Conservation (phyloP, 2,113 vertebrate species). For the Larimichthys polyactis region DNA sequence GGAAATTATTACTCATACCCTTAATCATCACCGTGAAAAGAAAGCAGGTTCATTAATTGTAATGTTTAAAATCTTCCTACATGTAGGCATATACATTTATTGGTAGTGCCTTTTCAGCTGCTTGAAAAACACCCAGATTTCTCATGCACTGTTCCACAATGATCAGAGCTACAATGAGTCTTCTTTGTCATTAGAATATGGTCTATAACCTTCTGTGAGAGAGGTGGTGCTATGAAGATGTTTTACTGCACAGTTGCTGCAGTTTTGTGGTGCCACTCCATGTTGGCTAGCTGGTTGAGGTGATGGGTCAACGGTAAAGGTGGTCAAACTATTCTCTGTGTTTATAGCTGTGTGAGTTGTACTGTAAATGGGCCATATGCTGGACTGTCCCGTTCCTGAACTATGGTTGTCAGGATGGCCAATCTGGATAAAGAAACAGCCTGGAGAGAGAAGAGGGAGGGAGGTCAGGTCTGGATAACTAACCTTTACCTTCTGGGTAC, state of each 20-base stretch:
- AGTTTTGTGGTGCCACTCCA: background rate
- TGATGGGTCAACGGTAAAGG: background rate
- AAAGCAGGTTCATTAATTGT: background rate
- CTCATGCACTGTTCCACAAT: background rate
- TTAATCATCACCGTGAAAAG: background rate
- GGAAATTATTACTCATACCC: conserved; percentile 16
- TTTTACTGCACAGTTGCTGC: background rate
- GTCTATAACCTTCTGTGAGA: background rate
- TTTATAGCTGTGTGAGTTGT: background rate
- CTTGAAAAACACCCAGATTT: background rate
- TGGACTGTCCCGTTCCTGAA: conserved; percentile 11
- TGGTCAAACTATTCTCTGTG: conserved; percentile 5
- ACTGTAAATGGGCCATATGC: conserved; percentile 12
- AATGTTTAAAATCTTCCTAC: background rate
- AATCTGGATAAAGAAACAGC: conserved; percentile 11
- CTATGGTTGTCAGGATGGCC: background rate
- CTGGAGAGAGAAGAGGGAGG: background rate
- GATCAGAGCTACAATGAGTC: background rate
- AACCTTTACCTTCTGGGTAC: conserved; percentile 10
- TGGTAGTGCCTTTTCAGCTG: background rate
- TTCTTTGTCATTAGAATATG: background rate
- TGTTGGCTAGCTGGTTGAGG: background rate
- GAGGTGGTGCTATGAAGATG: background rate
- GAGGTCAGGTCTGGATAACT: conserved; percentile 15
- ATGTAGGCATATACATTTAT: background rate